Conservation (phyloP, 2,797 vertebrate genomes). For the Pseudocheirus occidentalis region DNA sequence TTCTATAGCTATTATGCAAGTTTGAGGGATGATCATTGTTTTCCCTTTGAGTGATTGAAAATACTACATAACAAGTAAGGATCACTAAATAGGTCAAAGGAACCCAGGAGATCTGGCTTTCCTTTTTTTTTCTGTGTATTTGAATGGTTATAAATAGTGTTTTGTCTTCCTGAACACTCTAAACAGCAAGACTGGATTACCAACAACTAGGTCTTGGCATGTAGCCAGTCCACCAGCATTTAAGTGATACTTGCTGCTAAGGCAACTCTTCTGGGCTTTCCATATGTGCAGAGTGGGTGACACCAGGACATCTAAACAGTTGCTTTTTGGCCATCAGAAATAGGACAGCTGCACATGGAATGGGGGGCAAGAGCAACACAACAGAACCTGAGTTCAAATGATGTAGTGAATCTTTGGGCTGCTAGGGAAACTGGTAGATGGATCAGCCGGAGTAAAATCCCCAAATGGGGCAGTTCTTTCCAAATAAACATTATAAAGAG, state of each 20-base stretch:
- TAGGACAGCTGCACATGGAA: not conserved
- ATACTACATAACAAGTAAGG: not conserved
- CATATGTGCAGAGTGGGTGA: not conserved
- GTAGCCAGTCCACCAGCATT: slow-evolving; percentile 28
- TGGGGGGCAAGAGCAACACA: not conserved
- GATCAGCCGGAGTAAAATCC: not conserved
- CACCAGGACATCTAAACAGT: not conserved
- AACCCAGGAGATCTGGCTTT: not conserved
- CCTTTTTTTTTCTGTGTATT: slow-evolving; percentile 38
- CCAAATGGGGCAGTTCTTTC: slow-evolving; percentile 5
- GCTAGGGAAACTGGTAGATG: not conserved
- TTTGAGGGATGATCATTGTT: not conserved
- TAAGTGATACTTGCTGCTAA: not conserved
- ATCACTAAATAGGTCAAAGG: slow-evolving; percentile 44
- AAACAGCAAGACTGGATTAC: slow-evolving; percentile 44
- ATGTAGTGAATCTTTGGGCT: not conserved
- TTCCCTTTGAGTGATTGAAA: not conserved
- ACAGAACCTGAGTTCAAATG: not conserved
- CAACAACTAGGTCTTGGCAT: slow-evolving; percentile 34
- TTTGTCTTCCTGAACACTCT: slow-evolving; percentile 40
- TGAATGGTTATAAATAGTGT: slow-evolving; percentile 56
- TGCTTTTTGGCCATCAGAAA: not conserved
- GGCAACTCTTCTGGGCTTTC: not conserved
- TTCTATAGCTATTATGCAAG: not conserved
- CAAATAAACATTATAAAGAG: not conserved